These are phyloP conservation scores for Cactoblastis cactorum DNA, from an alignment of 2,888 invertebrate genomes.

Conservation along the genomic window DNA sequence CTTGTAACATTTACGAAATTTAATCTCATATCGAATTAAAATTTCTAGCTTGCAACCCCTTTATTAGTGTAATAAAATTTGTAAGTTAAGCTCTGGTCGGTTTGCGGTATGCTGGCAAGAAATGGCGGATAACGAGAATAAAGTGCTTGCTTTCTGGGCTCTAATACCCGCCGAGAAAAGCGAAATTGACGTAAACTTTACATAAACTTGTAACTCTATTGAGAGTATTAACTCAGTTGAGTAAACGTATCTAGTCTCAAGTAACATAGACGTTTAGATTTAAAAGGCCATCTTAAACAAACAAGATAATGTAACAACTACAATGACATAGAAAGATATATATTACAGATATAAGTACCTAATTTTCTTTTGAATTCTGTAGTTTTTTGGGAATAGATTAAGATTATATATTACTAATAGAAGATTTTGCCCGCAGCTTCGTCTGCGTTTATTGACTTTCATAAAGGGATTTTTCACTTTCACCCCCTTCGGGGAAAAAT, in stretches of 20 bases:
- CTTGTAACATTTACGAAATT: no score
- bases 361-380: no score
- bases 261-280: background rate
- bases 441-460: no score
- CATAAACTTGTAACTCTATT: background rate
- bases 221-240: background rate
- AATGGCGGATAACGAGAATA: conserved; percentile 6
- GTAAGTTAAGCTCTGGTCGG: background rate
- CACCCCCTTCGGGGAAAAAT: no score
- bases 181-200: background rate
- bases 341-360: no score
- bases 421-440: no score
- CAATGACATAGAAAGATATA: no score
- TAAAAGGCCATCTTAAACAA: no score
- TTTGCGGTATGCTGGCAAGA: conserved; percentile 2
- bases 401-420: no score
- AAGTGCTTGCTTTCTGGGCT: background rate
- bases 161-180: conserved; percentile 1
- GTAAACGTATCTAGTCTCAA: background rate
- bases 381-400: no score
- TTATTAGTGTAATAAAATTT: conserved; percentile 1
- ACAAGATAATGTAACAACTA: no score
- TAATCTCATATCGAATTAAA: background rate
- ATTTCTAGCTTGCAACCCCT: background rate
- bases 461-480: no score